A percentile compares a stretch with the other conserved stretches of the same genome.
Conservation (phyloP, 2,888 invertebrate genomes). For the Eilema depressum region DNA sequence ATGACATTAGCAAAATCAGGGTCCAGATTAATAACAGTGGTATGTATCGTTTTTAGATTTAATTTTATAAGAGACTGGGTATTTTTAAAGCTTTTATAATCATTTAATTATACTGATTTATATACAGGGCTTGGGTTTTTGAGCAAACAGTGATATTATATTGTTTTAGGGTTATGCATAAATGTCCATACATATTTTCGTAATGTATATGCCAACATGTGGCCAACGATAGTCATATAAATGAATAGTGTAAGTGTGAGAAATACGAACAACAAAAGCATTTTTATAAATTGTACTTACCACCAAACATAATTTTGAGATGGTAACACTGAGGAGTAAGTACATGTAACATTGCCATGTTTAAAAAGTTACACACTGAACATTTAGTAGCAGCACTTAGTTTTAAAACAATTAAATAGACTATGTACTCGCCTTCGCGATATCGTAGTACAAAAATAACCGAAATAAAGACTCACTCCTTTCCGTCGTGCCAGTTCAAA, state of each 20-base stretch:
- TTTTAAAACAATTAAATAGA: neutral
- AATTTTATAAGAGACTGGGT: constrained; percentile 20
- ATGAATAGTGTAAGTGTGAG: constrained; percentile 27
- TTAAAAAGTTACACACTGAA: neutral
- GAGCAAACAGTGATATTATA: constrained; percentile 30
- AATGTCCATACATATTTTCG: constrained; percentile 41
- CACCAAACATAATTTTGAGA: neutral
- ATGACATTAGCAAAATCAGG: too few relatives aligned
- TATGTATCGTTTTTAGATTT: neutral
- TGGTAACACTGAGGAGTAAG: neutral
- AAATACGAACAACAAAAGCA: neutral
- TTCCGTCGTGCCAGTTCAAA: too few relatives aligned
- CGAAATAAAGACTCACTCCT: too few relatives aligned
- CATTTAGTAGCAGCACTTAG: neutral
- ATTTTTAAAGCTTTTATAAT: constrained; percentile 12
- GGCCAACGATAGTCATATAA: constrained; percentile 34
- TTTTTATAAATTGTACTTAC: constrained; percentile 5
- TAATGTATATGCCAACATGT: constrained; percentile 44
- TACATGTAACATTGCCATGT: neutral
- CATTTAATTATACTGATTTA: constrained; percentile 2
- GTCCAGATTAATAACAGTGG: neutral
- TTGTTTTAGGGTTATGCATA: constrained; percentile 7
- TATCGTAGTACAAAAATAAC: too few relatives aligned
- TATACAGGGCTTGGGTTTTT: constrained; percentile 24
- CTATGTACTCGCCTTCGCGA: too few relatives aligned